Conservation (phyloP, 1,140 invertebrate genomes). For the Brachionus asplanchnoidis region DNA sequence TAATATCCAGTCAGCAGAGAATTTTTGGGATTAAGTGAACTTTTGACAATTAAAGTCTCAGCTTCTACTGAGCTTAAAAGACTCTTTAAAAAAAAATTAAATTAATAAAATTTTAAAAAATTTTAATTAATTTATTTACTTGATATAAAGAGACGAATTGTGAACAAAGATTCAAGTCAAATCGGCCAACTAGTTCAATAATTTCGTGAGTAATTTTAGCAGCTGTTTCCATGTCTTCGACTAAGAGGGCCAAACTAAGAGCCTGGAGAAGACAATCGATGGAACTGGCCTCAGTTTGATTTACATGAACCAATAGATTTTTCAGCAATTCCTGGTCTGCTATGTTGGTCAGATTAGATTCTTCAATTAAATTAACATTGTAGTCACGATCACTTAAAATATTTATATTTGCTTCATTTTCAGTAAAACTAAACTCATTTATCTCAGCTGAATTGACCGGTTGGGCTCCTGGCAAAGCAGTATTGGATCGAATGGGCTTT, state of each 20-base stretch:
- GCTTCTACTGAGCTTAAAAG: background rate
- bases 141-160: slow-evolving; percentile 23
- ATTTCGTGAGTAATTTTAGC: background rate
- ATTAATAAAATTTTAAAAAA: background rate
- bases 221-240: slow-evolving; percentile 12
- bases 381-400: slow-evolving; percentile 14
- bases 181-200: slow-evolving; percentile 15
- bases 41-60: background rate
- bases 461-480: background rate
- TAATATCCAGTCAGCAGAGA: slow-evolving; percentile 12
- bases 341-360: slow-evolving; percentile 6
- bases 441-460: background rate
- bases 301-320: background rate
- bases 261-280: slow-evolving; percentile 26
- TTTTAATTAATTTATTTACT: background rate
- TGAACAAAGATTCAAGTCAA: slow-evolving; percentile 6
- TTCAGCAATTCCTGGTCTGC: slow-evolving; percentile 21
- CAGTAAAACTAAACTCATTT: background rate
- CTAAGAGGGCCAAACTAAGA: background rate
- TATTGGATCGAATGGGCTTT: background rate
- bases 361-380: background rate
- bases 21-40: slow-evolving; percentile 32
- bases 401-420: background rate
- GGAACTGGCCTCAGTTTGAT: background rate
- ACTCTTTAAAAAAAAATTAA: background rate